These are phyloP conservation scores for Stenichneumon culpator DNA, from an alignment of 2,888 invertebrate species.

Conservation along the genomic window DNA sequence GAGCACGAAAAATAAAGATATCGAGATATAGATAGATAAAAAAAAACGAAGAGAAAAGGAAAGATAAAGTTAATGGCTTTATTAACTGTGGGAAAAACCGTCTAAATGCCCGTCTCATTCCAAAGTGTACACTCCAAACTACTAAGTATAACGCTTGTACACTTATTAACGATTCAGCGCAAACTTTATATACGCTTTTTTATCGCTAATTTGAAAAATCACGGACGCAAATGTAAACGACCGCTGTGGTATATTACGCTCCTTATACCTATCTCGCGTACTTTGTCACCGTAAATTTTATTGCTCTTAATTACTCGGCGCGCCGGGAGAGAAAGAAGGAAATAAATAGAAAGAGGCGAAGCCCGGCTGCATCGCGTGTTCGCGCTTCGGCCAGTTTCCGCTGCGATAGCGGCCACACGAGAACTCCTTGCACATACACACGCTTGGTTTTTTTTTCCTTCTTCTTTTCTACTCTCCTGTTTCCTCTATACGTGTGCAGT, in stretches of 20 bases:
- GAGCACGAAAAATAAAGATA: constrained; percentile 31
- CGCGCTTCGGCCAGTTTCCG: constrained; percentile 64
- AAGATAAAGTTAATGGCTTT: constrained; percentile 84
- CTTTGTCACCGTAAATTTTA: constrained; percentile 63
- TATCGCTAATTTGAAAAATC: constrained; percentile 12
- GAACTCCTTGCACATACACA: constrained; percentile 11
- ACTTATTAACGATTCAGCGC: background rate
- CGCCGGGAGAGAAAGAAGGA: constrained; percentile 11
- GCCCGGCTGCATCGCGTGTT: constrained; percentile 52
- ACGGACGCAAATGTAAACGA: background rate
- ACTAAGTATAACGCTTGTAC: background rate
- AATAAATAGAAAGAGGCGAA: constrained; percentile 30
- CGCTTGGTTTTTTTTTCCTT: constrained; percentile 19
- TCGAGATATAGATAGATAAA: constrained; percentile 11
- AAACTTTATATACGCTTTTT: background rate
- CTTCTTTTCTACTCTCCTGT: constrained; percentile 35
- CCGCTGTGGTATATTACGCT: background rate
- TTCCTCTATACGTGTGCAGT: constrained; percentile 13
- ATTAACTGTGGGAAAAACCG: constrained; percentile 83
- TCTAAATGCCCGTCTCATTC: constrained; percentile 27
- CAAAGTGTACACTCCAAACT: background rate
- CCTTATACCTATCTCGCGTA: constrained; percentile 25
- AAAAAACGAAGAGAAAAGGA: constrained; percentile 74
- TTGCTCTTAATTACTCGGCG: constrained; percentile 62
- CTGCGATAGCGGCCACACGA: constrained; percentile 59